Base-by-base conservation (phyloP, 1,140 invertebrate genomes). In the Cephus cinctus region DNA sequence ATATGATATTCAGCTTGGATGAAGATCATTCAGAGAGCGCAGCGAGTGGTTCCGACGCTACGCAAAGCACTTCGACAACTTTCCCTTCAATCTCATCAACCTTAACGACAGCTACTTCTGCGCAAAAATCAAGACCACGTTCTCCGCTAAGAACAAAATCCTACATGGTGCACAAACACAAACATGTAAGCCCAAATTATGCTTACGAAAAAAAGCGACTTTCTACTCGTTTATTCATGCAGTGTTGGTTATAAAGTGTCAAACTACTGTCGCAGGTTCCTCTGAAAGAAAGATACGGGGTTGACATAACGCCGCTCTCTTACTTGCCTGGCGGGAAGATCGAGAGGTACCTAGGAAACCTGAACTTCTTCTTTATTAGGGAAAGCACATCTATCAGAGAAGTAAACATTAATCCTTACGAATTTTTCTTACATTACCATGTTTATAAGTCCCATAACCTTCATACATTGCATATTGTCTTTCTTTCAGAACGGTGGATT, bases 281-380 rank as follows among this genome's bases (percentile, higher is more conserved):
- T 32, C 61, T 83, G 27, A 81, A 81, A 48, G 87, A 87, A 71
- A 61, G 84, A 50, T 85, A 86, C 62, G 88, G 88, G 1, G 87
- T 95, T 5, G 90, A 94, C 57, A 85, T 96, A 53, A 94, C 92
- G 1, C 89, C 92, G 0, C 75, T 95, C 22, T 86, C 87, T 32
- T 88, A 86, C 59, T 78, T 96, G 50, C 87, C 90, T 11, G 90
- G 92, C 47, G 87, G 85, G 1, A 82, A 81, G 46, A 89, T 92
- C 43, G 85, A 91, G 43, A 83, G 86, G 50, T 95, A 96, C 67
- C 76, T 97, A 45, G 95, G 94, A 44, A 94, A 96, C 71, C 79
- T 97, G 40, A 94, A 96, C 65, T 94, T 97, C 65, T 94, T 96
- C 74, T 95, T 98, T 59, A 96, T 98, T 52, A 78, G 95, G 42